Evolutionary conservation across 2,888 invertebrate genomes (phyloP).

Genomic region (Xanthia togata): DNA sequence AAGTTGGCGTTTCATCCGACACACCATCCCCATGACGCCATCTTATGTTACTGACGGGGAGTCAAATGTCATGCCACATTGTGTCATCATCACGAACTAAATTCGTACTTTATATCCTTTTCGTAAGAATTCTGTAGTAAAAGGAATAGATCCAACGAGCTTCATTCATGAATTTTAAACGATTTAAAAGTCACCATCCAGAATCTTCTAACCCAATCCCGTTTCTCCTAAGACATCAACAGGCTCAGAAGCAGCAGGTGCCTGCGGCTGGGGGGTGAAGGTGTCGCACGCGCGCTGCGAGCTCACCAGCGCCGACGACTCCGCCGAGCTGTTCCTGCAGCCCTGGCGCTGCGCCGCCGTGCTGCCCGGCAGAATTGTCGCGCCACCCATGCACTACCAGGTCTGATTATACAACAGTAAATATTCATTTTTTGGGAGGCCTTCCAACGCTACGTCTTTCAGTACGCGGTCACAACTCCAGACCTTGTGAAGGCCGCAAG

Average conservation of each 20-base stretch:
- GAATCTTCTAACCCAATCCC: background rate
- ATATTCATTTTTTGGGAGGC: too few species aligned
- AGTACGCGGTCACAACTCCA: too few species aligned
- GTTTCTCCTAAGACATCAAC: slow-evolving; percentile 73
- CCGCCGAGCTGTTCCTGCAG: slow-evolving; percentile 77
- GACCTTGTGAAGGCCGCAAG: too few species aligned
- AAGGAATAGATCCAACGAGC: background rate
- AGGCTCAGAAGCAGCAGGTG: slow-evolving; percentile 77
- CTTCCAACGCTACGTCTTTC: too few species aligned
- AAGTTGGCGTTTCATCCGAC: background rate
- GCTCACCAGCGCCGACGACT: slow-evolving; percentile 76
- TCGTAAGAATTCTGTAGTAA: background rate
- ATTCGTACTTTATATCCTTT: background rate
- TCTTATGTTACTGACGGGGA: background rate
- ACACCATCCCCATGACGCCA: background rate
- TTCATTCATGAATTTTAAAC: background rate
- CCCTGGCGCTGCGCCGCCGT: slow-evolving; percentile 86
- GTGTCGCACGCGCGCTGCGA: slow-evolving; percentile 84
- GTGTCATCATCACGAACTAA: too few species aligned
- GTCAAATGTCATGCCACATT: background rate
- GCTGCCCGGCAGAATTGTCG: slow-evolving; percentile 84
- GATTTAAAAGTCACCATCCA: background rate
- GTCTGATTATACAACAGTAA: slow-evolving; percentile 61
- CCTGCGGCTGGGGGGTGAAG: slow-evolving; percentile 86
- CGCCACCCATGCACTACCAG: slow-evolving; percentile 83